phyloP scores from a whole-genome alignment of 1,140 invertebrate species.

The Tachypleus tridentatus region DNA sequence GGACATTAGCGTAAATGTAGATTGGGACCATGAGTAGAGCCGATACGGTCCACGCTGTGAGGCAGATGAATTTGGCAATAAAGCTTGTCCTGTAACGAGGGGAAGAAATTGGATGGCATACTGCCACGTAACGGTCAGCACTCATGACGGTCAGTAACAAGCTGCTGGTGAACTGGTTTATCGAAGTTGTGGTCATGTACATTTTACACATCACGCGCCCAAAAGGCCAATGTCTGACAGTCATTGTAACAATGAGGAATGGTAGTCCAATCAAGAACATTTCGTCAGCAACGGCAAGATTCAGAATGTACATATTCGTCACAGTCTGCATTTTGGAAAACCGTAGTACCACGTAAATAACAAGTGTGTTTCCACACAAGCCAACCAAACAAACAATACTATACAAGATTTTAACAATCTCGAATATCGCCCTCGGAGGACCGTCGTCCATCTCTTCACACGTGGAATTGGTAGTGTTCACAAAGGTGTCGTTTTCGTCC shows the following conservation, averaged over 20 bases:
- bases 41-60: conserved; percentile 67
- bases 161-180: conserved; percentile 90
- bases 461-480: no score
- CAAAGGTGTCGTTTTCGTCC: no score
- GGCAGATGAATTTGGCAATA: conserved; percentile 70
- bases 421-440: conserved; percentile 13
- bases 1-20: conserved; percentile 73
- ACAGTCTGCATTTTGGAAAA: conserved; percentile 96
- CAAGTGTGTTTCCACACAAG: conserved; percentile 78
- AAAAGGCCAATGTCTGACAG: conserved; percentile 73
- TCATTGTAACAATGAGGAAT: conserved; percentile 77
- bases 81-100: conserved; percentile 70
- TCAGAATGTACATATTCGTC: conserved; percentile 93
- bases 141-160: conserved; percentile 92
- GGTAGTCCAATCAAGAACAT: conserved; percentile 88
- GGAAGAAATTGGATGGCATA: conserved; percentile 87
- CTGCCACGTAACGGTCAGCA: conserved; percentile 87
- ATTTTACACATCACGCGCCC: conserved; percentile 83
- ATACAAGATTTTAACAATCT: conserved; percentile 30
- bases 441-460: neutral
- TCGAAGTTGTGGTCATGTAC: conserved; percentile 84
- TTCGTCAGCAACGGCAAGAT: conserved; percentile 90
- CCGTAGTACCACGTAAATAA: conserved; percentile 86
- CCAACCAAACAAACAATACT: conserved; percentile 72
- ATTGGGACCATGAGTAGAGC: conserved; percentile 78